Conservation (phyloP, 2,797 vertebrate species). For the Anas flavirostris region DNA sequence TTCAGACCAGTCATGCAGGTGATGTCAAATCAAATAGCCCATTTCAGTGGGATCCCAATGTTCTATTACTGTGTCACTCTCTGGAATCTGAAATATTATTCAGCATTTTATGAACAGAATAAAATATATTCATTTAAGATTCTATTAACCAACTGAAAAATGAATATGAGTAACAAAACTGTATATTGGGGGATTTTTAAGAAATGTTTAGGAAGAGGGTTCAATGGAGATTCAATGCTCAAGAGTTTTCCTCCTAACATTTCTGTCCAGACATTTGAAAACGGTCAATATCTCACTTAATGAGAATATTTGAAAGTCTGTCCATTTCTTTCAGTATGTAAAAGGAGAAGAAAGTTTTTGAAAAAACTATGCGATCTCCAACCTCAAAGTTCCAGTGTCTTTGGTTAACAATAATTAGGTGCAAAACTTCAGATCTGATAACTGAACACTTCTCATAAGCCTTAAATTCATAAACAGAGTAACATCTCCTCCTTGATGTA, state of each 20-base stretch:
- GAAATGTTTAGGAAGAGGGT: not conserved
- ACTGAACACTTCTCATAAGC: not conserved
- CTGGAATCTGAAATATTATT: not conserved
- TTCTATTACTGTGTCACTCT: not conserved
- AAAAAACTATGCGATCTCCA: not conserved
- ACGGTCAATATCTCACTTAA: not conserved
- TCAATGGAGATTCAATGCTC: not conserved
- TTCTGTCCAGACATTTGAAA: not conserved
- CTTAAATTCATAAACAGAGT: not conserved
- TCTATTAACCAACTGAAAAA: not conserved
- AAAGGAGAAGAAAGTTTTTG: not conserved
- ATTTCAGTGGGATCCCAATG: not conserved
- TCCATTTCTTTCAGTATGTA: not conserved
- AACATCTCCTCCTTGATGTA: not conserved
- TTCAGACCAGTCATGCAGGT: not conserved
- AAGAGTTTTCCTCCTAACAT: not conserved
- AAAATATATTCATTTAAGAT: not conserved
- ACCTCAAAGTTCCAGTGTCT: not conserved
- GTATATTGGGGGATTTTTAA: accelerated
- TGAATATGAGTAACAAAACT: not conserved
- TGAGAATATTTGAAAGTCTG: not conserved
- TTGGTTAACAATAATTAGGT: not conserved
- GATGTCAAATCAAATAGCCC: not conserved
- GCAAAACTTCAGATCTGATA: not conserved
- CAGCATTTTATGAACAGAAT: not conserved